phyloP scores from a whole-genome alignment of 2,113 vertebrate species.

The Hemichromis elongatus region DNA sequence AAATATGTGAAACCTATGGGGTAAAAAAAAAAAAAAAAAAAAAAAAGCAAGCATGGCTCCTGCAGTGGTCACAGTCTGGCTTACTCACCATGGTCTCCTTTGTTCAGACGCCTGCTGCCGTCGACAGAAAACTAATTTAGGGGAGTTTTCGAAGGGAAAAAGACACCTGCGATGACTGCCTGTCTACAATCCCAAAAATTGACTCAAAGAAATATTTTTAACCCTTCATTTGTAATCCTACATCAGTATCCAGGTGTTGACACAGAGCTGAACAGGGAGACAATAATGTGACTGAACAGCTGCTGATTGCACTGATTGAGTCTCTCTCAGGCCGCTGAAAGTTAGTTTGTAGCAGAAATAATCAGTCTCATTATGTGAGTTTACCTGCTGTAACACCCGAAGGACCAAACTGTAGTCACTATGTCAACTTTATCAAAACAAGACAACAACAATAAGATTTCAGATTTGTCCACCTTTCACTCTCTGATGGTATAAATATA shows the following conservation, averaged over 20 bases:
- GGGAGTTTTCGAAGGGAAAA: neutral
- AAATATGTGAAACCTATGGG: too few relatives aligned
- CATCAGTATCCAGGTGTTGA: fast-evolving
- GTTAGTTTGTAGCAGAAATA: neutral
- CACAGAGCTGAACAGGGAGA: neutral
- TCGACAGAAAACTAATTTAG: neutral
- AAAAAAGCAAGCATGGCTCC: neutral
- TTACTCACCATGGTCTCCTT: neutral
- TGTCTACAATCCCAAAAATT: neutral
- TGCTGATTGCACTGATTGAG: too few relatives aligned
- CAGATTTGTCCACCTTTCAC: neutral
- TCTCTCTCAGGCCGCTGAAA: neutral
- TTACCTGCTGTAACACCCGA: neutral
- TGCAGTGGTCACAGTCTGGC: neutral
- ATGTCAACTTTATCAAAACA: neutral
- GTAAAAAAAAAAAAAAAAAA: too few relatives aligned
- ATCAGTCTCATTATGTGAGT: neutral
- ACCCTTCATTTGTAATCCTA: neutral
- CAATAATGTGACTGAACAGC: neutral
- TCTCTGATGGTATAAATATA: neutral
- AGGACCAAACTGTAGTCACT: neutral
- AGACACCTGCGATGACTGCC: neutral
- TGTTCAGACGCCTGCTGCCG: neutral
- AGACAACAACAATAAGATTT: neutral
- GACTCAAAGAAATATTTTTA: neutral